Base-by-base conservation (phyloP, 2,797 vertebrate species). In the Falco biarmicus region DNA sequence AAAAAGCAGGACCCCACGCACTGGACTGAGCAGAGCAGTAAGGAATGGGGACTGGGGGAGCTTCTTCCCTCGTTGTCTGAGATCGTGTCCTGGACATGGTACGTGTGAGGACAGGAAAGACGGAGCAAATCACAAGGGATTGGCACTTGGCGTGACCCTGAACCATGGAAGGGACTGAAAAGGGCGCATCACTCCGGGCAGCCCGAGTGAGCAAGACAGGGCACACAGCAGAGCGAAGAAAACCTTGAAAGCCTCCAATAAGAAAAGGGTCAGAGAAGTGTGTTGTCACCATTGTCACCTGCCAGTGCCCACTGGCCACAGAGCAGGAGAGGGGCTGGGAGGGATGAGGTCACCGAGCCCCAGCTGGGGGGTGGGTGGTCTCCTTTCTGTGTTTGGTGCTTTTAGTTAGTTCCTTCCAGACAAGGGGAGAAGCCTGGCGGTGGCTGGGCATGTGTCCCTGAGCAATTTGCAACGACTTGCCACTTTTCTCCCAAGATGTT, bases 331-430 rank as follows among this genome's bases (percentile, higher is more conserved):
- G 47, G 64, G 25, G 37, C 37, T 0, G 1, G 61, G 24, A 26
- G 17, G 34, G 18, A 54, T 57, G 37, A 60, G 41, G 21, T 29
- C 61, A 32, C 39, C 0, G 3, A 65, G 51, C 41, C 56, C 66
- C 9, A 1, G 0, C 29, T 0, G 5, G 5, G 6, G 2, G 8
- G 32, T 0, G 2, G 20, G 31, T 65, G 32, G 19, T 65, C 31
- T 41, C 34, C 45, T 74, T 50, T 24, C 57, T 24, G 22, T 2
- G 2, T 60, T 56, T 12, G 51, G 15, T 8, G 20, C 34, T 54
- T 54, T 19, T n/a, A 9, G 43, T 39, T 24, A 37, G 14, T 20
- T 68, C 29, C 47, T 48, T 66, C 63, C 61, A 48, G 51, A 4
- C 26, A 9, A 13, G 2, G 41, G 53, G 26, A 39, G 53, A 47